Evolutionary conservation across 2,113 vertebrate genomes (phyloP).

Genomic region (Penelope pileata): DNA sequence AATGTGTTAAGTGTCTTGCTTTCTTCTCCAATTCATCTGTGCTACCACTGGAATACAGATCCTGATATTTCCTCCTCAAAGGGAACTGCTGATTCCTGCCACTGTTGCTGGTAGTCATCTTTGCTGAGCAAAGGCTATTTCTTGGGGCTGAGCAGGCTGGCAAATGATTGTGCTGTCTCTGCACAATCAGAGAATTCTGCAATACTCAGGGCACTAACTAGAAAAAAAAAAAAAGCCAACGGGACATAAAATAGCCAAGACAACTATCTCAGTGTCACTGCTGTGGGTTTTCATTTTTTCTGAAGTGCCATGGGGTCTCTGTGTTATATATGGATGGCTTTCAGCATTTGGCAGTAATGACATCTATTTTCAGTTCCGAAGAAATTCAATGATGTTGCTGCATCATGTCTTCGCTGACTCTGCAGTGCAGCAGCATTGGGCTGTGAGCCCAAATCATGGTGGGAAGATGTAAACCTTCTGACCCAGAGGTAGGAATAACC

Average conservation of each 20-base stretch:
- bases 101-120: not conserved
- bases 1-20: not conserved
- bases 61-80: not conserved
- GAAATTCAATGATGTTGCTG: conserved; percentile 16
- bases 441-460: not conserved
- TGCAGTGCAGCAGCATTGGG: conserved; percentile 58
- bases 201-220: not conserved
- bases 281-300: not conserved
- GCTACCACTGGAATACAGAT: not conserved
- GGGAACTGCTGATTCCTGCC: not conserved
- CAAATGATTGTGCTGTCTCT: not conserved
- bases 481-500: not conserved
- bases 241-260: not conserved
- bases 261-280: not conserved
- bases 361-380: not conserved
- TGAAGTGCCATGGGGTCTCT: not conserved
- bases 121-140: not conserved
- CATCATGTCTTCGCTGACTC: conserved; percentile 45
- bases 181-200: not conserved
- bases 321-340: not conserved
- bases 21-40: not conserved
- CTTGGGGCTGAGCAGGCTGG: not conserved
- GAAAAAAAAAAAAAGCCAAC: not conserved
- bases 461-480: not conserved
- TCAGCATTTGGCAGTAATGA: not conserved